Base-by-base conservation (phyloP, 2,797 vertebrate species). In the Echiichthys vipera region DNA sequence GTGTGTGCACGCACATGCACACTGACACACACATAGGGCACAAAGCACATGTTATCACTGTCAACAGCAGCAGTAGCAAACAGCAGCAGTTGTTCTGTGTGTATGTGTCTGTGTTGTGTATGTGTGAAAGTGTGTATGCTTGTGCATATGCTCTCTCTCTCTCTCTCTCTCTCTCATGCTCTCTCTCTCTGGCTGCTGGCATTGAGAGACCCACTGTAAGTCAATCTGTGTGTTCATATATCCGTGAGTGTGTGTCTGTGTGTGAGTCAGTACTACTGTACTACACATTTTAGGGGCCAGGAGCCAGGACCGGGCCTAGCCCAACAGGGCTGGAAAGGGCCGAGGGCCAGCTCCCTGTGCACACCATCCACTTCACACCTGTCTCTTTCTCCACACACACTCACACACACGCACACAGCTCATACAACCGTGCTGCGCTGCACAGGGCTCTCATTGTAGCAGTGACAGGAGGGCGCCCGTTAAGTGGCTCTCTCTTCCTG, bases 11-110 rank as follows among this genome's bases (percentile, higher is more conserved):
- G 53, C 56, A 47, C 71, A 51, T 40, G 20, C 66, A 65, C 36
- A 59, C 63, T 42, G 24, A 65, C 74, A 75, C 74, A 56, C 84
- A 77, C 84, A 87, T 25, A 50, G 79, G 80, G 82, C 88, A 84
- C 79, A 84, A 70, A 88, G 89, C 88, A 90, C 90, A 89, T 89
- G 91, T 91, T 93, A 90, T 92, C 90, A 91, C 86, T 92, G 90
- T 91, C 90, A 93, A 87, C 84, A 84, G 84, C 84, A 76, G 84
- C 78, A 71, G 80, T 85, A 77, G 81, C 81, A 87, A 81, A 89
- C 86, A 86, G 79, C 80, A 32, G 81, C 81, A 88, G 89, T 89
- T 84, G 69, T 82, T 84, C 62, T 34, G 71, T 74, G 74, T 78
- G 61, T 61, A 39, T 59, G 78, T 76, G 71, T 77, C 24, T 87